Base-by-base conservation (phyloP, 37 sponge, comb jelly and placozoan species). In the Eunapius fragilis region DNA sequence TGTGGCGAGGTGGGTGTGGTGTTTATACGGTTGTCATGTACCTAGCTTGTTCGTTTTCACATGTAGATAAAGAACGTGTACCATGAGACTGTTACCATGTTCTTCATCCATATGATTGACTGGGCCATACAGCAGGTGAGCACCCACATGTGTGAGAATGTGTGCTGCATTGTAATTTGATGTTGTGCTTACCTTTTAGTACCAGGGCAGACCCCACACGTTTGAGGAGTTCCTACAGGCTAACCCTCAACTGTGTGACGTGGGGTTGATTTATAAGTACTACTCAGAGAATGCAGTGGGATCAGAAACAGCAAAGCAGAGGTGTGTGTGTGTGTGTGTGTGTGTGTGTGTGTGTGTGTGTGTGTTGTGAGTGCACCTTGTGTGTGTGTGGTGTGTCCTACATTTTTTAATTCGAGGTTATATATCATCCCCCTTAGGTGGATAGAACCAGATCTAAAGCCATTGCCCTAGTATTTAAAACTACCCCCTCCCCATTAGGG, bases 31-130 rank as follows among this genome's bases (percentile, higher is more conserved):
- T 45, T 4, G 4, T 11, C 9, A 9, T 4, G 47, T 9, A 45
- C 9, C 7, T 45, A 45, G 9, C 47, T 33, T 26, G 9, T 26
- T 22, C 12, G 31, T 35, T 7, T 12, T 35, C 5, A 75, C 76
- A 75, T 32, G 19, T 31, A 82, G 85, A 58, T 85, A 23, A 76
- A 76, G 70, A 85, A 76, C 19, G 85, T 76, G 24, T 85, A 85
- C 75, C 48, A 76, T 47, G 85, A 85, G 70, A 85, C 85, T 0
- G 41, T 85, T 2, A 85, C 85, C 2, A n/a, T 35, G 14, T 85
- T 85, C 78, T 85, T 85, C 70, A 76, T 85, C 25, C 85, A 85
- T 37, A 85, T 85, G 78, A 41, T 85, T 9, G 48, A 74, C 75
- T 67, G 19, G 22, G 85, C 77, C 12, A 68, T 85, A 69, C 38